Percentiles rank a stretch among this genome's conserved stretches.
Conservation (phyloP, 2,113 vertebrate genomes). For the Capreolus pygargus region DNA sequence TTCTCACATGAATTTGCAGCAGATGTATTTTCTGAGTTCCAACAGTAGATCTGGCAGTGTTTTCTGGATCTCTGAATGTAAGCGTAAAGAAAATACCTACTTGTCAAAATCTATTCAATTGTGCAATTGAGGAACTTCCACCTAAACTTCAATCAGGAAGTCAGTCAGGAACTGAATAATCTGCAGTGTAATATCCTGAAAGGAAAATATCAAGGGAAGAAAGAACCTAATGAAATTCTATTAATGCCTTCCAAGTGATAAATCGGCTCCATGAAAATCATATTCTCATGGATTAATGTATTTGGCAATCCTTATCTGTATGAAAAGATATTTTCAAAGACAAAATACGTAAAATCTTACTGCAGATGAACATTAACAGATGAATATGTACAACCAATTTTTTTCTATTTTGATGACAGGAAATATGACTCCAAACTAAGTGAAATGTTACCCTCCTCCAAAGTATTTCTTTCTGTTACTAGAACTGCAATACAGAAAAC, state of each 20-base stretch:
- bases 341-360: not conserved
- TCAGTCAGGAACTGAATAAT: not conserved
- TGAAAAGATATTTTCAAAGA: slow-evolving; percentile 6
- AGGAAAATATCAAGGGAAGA: not conserved
- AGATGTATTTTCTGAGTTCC: not conserved
- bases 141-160: not conserved
- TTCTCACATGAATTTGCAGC: not conserved
- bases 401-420: not conserved
- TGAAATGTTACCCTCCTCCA: not conserved
- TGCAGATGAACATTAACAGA: not conserved
- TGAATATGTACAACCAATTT: not conserved
- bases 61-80: not conserved
- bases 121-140: not conserved
- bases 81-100: not conserved
- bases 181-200: slow-evolving; percentile 4
- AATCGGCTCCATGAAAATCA: not conserved
- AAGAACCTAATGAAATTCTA: not conserved
- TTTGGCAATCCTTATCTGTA: not conserved
- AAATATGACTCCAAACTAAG: not conserved
- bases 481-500: not conserved
- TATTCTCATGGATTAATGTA: not conserved
- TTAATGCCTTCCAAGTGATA: not conserved
- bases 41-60: not conserved
- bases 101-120: not conserved
- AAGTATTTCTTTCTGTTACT: not conserved